phyloP scores from a whole-genome alignment of 64 coral and sea anemone genomes.

The Dendrophyllia cribrosa region DNA sequence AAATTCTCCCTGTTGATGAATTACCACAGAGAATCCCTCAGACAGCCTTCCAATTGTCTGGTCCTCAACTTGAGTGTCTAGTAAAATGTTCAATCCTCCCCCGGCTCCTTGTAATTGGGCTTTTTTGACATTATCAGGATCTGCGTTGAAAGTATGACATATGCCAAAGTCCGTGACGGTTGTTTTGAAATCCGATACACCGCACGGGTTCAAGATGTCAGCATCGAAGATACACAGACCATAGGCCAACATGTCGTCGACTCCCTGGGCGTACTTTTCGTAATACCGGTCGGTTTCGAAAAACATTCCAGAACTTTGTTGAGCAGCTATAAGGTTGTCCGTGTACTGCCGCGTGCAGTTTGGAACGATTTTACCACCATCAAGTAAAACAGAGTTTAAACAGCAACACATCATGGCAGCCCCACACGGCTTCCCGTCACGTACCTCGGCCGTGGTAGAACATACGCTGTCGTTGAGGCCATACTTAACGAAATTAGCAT shows the following conservation, averaged over 20 bases:
- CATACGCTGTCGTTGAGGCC: conserved; percentile 79
- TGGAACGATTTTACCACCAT: not conserved
- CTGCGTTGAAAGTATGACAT: conserved; percentile 71
- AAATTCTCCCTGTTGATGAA: conserved; percentile 62
- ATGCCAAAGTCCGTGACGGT: conserved; percentile 51
- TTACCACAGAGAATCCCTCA: conserved; percentile 53
- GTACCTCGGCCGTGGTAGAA: conserved; percentile 57
- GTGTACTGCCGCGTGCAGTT: conserved; percentile 46
- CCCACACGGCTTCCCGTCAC: conserved; percentile 68
- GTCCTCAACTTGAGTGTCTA: conserved; percentile 40
- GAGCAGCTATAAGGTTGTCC: conserved; percentile 15
- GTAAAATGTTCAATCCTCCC: conserved; percentile 50
- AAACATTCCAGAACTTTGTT: not conserved
- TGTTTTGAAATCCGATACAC: conserved; percentile 27
- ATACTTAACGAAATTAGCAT: conserved; percentile 7
- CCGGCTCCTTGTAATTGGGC: conserved; percentile 7
- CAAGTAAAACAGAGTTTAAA: not conserved
- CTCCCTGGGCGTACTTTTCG: conserved; percentile 25
- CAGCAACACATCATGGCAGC: conserved; percentile 80
- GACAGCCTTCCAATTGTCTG: conserved; percentile 43
- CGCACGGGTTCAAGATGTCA: not conserved
- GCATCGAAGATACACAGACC: conserved; percentile 22
- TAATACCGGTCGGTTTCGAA: conserved; percentile 43
- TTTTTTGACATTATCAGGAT: conserved; percentile 19
- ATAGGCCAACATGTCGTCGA: conserved; percentile 4